Conservation (phyloP, 2,797 vertebrate species). For the Mormyrus hasselquistii region DNA sequence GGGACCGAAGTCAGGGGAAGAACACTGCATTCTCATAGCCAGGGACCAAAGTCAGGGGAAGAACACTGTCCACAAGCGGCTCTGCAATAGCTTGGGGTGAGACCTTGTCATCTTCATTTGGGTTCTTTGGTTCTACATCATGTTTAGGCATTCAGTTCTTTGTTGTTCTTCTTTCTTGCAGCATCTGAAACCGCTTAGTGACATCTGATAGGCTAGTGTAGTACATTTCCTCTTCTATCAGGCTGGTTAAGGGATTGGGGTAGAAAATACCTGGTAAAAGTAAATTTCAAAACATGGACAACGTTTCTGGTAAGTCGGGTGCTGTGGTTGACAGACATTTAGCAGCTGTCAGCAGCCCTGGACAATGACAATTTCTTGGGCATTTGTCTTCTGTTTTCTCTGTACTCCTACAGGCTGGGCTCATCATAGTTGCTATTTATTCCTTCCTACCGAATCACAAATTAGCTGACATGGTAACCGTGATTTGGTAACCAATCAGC, state of each 20-base stretch:
- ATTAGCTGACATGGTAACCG: constrained; percentile 81
- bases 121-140: neutral
- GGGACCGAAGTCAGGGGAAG: no score
- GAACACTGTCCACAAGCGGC: neutral
- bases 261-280: neutral
- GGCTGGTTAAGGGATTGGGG: neutral
- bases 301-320: neutral
- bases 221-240: neutral
- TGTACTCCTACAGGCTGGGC: constrained; percentile 23
- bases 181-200: neutral
- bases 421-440: constrained; percentile 68
- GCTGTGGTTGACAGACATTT: neutral
- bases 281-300: neutral
- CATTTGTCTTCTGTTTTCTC: neutral
- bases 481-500: constrained; percentile 72
- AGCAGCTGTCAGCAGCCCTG: neutral
- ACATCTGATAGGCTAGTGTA: neutral
- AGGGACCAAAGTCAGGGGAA: neutral
- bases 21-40: neutral
- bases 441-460: constrained; percentile 80
- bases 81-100: neutral
- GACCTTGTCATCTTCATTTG: neutral
- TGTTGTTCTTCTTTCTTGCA: neutral
- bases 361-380: neutral
- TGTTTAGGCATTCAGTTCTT: neutral